Evolutionary conservation across 2,113 vertebrate genomes (phyloP).

Genomic region (Lanius collurio): DNA sequence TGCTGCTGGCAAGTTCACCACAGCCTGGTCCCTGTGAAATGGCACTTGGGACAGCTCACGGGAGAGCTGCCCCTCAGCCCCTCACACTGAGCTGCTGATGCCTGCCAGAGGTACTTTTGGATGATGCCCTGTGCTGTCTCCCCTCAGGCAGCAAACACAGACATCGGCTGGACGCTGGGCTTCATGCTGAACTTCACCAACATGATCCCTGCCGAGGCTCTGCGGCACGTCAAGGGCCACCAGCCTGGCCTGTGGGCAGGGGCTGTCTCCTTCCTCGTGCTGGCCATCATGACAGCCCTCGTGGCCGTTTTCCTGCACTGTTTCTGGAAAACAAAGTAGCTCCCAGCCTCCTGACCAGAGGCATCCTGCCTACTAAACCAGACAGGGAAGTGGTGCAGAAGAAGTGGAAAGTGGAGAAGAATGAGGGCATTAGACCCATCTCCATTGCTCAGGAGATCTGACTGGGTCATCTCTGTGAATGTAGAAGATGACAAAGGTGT

Average conservation of each 20-base stretch:
- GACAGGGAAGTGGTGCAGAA: background rate
- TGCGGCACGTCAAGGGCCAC: constrained; percentile 61
- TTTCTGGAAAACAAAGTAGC: constrained; percentile 45
- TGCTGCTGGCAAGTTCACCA: background rate
- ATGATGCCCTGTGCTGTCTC: background rate
- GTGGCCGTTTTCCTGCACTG: background rate
- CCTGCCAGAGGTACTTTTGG: background rate
- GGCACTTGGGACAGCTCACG: background rate
- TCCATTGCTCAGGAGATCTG: background rate
- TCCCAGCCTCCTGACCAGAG: background rate
- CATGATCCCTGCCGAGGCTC: constrained; percentile 77
- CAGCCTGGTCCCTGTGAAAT: background rate
- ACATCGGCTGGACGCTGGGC: constrained; percentile 92
- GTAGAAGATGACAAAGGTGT: background rate
- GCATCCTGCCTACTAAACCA: background rate
- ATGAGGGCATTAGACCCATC: background rate
- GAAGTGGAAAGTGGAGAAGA: background rate
- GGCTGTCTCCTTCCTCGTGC: constrained; percentile 70
- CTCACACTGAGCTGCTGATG: background rate
- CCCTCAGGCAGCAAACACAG: constrained; percentile 78
- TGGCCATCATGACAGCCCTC: constrained; percentile 10
- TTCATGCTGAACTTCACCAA: constrained; percentile 91
- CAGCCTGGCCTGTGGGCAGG: constrained; percentile 73
- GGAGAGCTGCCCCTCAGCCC: background rate
- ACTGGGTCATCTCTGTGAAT: background rate